Conservation (phyloP, 1,140 invertebrate species). For the Sminthurinus signatus region DNA sequence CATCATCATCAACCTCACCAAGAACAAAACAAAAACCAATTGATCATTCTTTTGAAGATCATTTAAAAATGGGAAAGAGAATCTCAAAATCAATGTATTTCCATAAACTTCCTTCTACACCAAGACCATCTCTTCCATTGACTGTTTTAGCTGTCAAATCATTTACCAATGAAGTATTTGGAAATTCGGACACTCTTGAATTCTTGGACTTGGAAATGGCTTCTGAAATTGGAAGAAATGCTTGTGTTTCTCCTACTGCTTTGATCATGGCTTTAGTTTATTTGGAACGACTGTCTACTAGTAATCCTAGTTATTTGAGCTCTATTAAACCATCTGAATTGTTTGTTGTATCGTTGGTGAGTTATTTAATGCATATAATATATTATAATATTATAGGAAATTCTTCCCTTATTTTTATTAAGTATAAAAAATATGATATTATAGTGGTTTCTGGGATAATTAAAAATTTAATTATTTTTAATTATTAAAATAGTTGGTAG, state of each 20-base stretch:
- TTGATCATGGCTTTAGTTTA: slow-evolving; percentile 77
- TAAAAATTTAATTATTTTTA: too few relatives aligned
- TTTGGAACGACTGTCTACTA: slow-evolving; percentile 69
- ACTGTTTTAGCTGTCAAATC: slow-evolving; percentile 77
- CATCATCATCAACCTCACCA: too few relatives aligned
- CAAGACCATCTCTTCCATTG: slow-evolving; percentile 67
- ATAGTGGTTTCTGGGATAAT: too few relatives aligned
- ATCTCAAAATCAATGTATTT: slow-evolving; percentile 81
- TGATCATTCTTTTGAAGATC: slow-evolving; percentile 51
- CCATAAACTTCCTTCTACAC: slow-evolving; percentile 57
- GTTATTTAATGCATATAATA: too few relatives aligned
- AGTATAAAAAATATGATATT: slow-evolving; percentile 13
- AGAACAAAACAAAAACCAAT: too few relatives aligned
- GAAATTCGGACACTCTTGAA: slow-evolving; percentile 60
- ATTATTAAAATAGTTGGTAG: slow-evolving; percentile 91
- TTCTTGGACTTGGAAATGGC: slow-evolving; percentile 71
- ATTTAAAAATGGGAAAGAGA: slow-evolving; percentile 65
- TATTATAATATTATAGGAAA: too few relatives aligned
- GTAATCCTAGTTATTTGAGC: slow-evolving; percentile 74
- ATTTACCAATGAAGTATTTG: slow-evolving; percentile 57
- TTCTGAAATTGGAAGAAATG: slow-evolving; percentile 64
- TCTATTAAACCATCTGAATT: slow-evolving; percentile 76
- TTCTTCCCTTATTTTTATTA: too few relatives aligned
- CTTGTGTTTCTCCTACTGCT: slow-evolving; percentile 78
- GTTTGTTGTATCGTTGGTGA: slow-evolving; percentile 85